Evolutionary conservation across 2,113 vertebrate species (phyloP).

Genomic region (Phyllopteryx taeniolatus): DNA sequence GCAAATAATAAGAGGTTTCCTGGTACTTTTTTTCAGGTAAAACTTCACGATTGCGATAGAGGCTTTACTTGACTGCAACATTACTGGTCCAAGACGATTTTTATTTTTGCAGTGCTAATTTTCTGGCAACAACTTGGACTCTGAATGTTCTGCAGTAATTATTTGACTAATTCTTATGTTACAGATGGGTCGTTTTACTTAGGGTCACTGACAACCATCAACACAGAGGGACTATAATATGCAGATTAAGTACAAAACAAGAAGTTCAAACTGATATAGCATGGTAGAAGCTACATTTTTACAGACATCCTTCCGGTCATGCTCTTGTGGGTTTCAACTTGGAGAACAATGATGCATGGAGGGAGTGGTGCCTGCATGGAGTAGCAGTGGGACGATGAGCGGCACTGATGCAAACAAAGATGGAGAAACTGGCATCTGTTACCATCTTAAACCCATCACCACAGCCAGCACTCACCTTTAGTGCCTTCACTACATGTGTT

Average conservation of each 20-base stretch:
- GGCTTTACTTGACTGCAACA: not conserved
- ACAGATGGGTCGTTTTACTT: not conserved
- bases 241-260: not conserved
- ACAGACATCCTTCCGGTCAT: not conserved
- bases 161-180: not conserved
- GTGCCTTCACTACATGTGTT: slow-evolving; percentile 13
- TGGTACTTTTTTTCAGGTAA: not conserved
- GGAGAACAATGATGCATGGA: not conserved
- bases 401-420: slow-evolving; percentile 38
- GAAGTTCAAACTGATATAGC: not conserved
- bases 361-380: not conserved
- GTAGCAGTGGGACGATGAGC: slow-evolving; percentile 40
- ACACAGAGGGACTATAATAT: not conserved
- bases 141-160: not conserved
- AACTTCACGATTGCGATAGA: not conserved
- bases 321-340: not conserved
- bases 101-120: no score
- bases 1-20: not conserved
- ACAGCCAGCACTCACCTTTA: slow-evolving; percentile 47
- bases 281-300: not conserved
- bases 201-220: not conserved
- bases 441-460: slow-evolving; percentile 50
- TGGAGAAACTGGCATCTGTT: slow-evolving; percentile 59
- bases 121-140: not conserved
- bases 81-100: not conserved